These are phyloP conservation scores for Speoplatyrhinus poulsoni DNA, from an alignment of 2,113 vertebrate species.

Conservation along the genomic window DNA sequence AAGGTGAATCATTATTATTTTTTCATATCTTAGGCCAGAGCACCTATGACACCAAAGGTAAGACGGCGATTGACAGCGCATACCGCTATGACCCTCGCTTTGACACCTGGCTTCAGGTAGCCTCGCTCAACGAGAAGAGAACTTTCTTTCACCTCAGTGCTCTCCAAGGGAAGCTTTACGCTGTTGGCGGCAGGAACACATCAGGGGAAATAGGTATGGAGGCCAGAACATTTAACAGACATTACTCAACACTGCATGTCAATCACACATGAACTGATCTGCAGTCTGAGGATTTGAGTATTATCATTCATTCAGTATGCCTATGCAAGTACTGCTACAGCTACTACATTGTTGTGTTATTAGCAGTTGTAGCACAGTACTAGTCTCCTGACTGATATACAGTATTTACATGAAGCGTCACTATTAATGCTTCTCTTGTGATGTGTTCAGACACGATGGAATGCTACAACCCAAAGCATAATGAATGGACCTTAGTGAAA, in stretches of 20 bases:
- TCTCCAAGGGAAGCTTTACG: constrained; percentile 76
- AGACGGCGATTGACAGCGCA: constrained; percentile 80
- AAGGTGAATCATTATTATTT: not conserved
- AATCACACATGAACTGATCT: not conserved
- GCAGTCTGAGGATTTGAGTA: not conserved
- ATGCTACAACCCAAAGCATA: constrained; percentile 78
- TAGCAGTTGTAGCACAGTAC: no score
- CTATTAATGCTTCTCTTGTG: not conserved
- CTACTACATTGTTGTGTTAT: no score
- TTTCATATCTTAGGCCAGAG: constrained; percentile 68
- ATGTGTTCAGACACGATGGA: constrained; percentile 73
- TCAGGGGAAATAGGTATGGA: constrained; percentile 78
- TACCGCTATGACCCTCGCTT: constrained; percentile 83
- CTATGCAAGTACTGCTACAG: not conserved
- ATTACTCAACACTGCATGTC: no score
- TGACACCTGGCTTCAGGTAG: constrained; percentile 79
- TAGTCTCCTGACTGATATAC: no score
- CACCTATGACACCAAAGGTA: constrained; percentile 84
- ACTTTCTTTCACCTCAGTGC: constrained; percentile 83
- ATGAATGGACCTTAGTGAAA: constrained; percentile 78
- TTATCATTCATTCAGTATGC: not conserved
- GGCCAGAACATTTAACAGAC: not conserved
- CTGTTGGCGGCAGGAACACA: constrained; percentile 78
- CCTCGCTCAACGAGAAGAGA: constrained; percentile 80
- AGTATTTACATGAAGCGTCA: no score